phyloP scores from a whole-genome alignment of 2,797 vertebrate genomes.

The Tokudaia muenninki region DNA sequence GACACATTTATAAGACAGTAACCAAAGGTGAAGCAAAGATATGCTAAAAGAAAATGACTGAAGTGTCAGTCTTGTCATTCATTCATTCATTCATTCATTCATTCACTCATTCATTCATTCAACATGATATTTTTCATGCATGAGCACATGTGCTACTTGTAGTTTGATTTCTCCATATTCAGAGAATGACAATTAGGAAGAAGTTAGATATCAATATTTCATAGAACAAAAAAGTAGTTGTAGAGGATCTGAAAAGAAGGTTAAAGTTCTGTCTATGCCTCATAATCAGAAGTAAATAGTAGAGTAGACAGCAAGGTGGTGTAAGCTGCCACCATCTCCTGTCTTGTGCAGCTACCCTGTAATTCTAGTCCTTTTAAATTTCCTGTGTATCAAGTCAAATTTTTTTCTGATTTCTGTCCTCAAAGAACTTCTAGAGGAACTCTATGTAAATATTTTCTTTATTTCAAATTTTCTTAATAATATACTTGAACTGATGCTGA shows the following conservation, averaged over 20 bases:
- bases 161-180: background rate
- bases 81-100: background rate
- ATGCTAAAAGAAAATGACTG: fast-evolving
- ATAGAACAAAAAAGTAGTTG: background rate
- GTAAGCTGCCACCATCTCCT: fast-evolving
- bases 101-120: background rate
- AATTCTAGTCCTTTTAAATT: background rate
- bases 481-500: background rate
- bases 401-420: background rate
- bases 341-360: too few relatives aligned
- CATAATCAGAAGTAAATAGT: background rate
- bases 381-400: background rate
- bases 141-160: background rate
- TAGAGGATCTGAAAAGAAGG: background rate
- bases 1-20: too few relatives aligned
- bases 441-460: background rate
- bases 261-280: background rate
- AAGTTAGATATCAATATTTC: background rate
- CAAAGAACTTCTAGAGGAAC: background rate
- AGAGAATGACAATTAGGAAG: background rate
- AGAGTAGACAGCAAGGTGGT: background rate
- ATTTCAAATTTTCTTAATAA: background rate
- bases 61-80: background rate
- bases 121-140: background rate
- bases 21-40: fast-evolving